Evolutionary conservation across 2,113 vertebrate species (phyloP).

Genomic region (Ageneiosus marmoratus): DNA sequence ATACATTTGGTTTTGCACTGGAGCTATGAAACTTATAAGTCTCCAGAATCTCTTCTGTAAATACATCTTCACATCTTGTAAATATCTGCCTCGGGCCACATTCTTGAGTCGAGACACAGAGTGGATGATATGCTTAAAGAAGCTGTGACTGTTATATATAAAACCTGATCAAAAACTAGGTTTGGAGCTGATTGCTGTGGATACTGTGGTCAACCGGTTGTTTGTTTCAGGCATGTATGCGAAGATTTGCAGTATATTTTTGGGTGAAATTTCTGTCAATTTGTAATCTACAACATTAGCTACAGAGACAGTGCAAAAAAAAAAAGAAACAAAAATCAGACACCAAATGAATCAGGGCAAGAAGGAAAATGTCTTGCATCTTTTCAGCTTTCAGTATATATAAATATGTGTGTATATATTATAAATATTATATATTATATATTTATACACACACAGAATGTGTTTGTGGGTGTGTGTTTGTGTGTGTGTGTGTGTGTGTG

Average conservation of each 20-base stretch:
- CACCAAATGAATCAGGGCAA: too few relatives aligned
- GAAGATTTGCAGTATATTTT: background rate
- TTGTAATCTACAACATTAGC: background rate
- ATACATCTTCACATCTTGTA: background rate
- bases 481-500: too few relatives aligned
- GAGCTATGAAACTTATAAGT: background rate
- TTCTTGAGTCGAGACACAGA: background rate
- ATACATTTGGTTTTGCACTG: background rate
- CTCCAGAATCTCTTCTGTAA: background rate
- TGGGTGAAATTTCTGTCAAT: background rate
- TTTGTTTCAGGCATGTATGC: background rate
- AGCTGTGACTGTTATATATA: background rate
- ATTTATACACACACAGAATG: too few relatives aligned
- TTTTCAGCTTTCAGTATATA: background rate
- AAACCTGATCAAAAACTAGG: background rate
- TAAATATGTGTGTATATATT: too few relatives aligned
- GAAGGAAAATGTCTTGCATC: background rate
- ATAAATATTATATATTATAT: too few relatives aligned
- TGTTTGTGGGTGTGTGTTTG: too few relatives aligned
- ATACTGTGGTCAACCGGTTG: background rate
- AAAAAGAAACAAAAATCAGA: too few relatives aligned
- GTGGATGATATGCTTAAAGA: background rate
- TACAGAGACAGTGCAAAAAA: background rate
- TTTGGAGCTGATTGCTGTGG: background rate
- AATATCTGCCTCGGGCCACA: background rate